Conservation (phyloP, 1,140 invertebrate species). For the Thrips palmi region DNA sequence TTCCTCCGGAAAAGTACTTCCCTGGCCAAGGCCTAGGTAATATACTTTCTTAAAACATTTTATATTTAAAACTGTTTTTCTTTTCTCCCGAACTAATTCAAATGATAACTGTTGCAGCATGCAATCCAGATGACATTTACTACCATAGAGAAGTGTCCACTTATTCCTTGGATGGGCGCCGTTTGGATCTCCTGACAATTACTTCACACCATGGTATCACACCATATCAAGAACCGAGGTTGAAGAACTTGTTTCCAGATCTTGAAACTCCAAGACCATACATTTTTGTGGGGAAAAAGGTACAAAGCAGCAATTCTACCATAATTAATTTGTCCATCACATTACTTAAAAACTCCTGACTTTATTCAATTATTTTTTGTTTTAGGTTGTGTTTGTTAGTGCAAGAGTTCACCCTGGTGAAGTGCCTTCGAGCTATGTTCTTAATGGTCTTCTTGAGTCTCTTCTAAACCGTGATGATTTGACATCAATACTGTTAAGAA, state of each 20-base stretch:
- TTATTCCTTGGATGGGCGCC: conserved; percentile 60
- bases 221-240: conserved; percentile 42
- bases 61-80: background rate
- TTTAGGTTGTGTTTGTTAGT: conserved; percentile 64
- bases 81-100: conserved; percentile 6
- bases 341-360: background rate
- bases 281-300: conserved; percentile 55
- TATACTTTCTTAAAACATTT: too few species aligned
- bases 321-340: background rate
- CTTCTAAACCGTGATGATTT: conserved; percentile 50
- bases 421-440: conserved; percentile 83
- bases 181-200: conserved; percentile 76
- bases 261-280: conserved; percentile 41
- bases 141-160: conserved; percentile 70
- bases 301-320: conserved; percentile 22
- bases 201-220: conserved; percentile 64
- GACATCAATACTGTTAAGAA: conserved; percentile 50
- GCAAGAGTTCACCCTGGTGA: conserved; percentile 87
- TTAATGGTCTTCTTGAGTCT: conserved; percentile 78
- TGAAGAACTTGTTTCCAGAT: conserved; percentile 63
- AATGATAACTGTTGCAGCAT: conserved; percentile 13
- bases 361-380: conserved; percentile 4
- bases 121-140: conserved; percentile 49
- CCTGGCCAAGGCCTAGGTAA: background rate
- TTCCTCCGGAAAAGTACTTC: background rate